phyloP scores from a whole-genome alignment of 2,797 vertebrate species.

The Remorina albescens region DNA sequence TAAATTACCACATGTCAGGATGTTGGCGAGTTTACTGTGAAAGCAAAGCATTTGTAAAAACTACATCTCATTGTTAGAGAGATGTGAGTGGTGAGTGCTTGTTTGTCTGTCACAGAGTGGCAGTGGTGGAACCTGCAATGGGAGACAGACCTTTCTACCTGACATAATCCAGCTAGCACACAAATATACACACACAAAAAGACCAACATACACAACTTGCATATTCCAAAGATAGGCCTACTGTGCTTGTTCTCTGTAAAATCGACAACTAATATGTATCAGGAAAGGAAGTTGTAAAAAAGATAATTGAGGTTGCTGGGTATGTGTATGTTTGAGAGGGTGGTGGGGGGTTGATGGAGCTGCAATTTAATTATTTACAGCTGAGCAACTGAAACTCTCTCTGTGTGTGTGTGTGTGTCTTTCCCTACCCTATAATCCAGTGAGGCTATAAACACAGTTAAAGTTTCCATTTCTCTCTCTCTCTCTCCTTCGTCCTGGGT shows the following conservation, averaged over 20 bases:
- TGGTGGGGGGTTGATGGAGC: conserved; percentile 34
- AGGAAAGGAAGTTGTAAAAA: conserved; percentile 68
- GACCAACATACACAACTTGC: conserved; percentile 25
- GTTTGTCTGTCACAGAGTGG: conserved; percentile 23
- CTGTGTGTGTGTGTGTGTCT: conserved; percentile 23
- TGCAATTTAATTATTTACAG: conserved; percentile 80
- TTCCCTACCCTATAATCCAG: conserved; percentile 82
- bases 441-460: conserved; percentile 83
- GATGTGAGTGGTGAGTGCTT: background rate
- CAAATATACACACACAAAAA: background rate
- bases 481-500: conserved; percentile 78
- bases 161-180: conserved; percentile 11
- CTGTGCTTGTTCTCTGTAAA: conserved; percentile 70
- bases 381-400: conserved; percentile 69
- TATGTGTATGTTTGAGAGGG: conserved; percentile 6
- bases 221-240: conserved; percentile 70
- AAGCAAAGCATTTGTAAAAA: conserved; percentile 32
- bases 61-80: conserved; percentile 12
- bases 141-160: conserved; percentile 38
- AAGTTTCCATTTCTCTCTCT: conserved; percentile 76
- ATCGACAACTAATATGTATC: conserved; percentile 68
- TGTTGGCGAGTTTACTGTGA: conserved; percentile 4
- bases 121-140: conserved; percentile 28
- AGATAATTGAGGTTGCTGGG: conserved; percentile 59
- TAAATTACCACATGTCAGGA: conserved; percentile 17